Evolutionary conservation across 2,113 vertebrate genomes (phyloP), one percentile per base, ranked within the genome.

Genomic region (Speoplatyrhinus poulsoni): DNA sequence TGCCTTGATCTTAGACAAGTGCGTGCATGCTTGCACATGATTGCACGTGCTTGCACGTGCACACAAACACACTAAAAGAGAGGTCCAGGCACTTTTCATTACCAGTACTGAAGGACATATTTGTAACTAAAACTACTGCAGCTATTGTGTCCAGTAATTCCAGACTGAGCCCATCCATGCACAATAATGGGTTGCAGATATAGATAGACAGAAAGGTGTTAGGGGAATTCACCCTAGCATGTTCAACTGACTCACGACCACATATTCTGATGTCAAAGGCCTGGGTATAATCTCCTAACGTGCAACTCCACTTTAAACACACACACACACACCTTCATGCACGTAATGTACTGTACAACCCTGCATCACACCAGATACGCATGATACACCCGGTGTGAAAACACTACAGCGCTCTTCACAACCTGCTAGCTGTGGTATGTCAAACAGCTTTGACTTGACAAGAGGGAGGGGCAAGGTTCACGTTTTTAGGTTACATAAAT

Each of bases 221-320:
- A 63, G 71, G 50, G 46, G 67, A 75, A 76, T 56, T 11, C 12
- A 61, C 60, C 54, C n/a, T 19, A 9, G 0, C 80, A 71, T 80
- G 73, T 70, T 60, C 57, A 60, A 36, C 19, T 60, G 65, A 79
- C 61, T 79, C 70, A 74, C 64, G 74, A 33, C 54, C 70, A 49
- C 15, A 49, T 46, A 4, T 16, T 67, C 59, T 60, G 63, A 82
- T 65, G 47, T 87, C 69, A 76, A 26, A 12, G 12, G 15, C 33
- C 12, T 41, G 36, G 60, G 70, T 57, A 62, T 65, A 49, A 67
- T 58, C 26, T 47, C 59, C 15, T 62, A 9, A 75, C 17, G 62
- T 12, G 10, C 60, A 74, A 16, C 11, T n/a, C 32, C 13, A 15
- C 8, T 16, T 41, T 6, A n/a, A 16, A 46, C 4, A 46, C 41